A percentile compares a stretch with the other conserved stretches of the same genome.
These are phyloP conservation scores for Gephyroberyx darwinii DNA, from an alignment of 2,797 vertebrate species.

Conservation along the genomic window DNA sequence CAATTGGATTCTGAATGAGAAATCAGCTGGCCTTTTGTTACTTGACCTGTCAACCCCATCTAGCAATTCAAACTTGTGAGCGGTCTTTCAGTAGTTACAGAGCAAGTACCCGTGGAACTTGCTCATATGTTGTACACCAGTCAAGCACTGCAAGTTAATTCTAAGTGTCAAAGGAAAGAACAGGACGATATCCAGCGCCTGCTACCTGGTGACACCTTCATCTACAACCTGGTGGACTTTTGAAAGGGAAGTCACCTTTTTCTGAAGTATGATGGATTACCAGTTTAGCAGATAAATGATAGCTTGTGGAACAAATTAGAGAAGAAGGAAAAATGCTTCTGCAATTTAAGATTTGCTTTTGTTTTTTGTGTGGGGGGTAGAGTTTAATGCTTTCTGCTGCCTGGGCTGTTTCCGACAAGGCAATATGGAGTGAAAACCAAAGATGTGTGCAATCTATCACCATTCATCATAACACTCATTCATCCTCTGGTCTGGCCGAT, in stretches of 20 bases:
- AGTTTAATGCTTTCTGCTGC: conserved; percentile 48
- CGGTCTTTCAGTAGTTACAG: conserved; percentile 23
- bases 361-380: conserved; percentile 30
- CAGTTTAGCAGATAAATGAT: conserved; percentile 33
- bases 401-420: conserved; percentile 45
- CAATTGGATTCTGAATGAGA: conserved; percentile 51
- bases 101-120: neutral
- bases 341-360: conserved; percentile 7
- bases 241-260: conserved; percentile 5
- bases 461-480: conserved; percentile 51
- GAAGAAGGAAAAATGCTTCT: conserved; percentile 20
- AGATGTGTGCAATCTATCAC: conserved; percentile 40
- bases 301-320: conserved; percentile 37
- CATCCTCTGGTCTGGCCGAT: conserved; percentile 18
- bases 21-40: conserved; percentile 55
- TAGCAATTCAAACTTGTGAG: conserved; percentile 19
- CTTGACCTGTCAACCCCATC: conserved; percentile 37
- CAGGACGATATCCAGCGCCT: neutral
- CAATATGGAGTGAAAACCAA: conserved; percentile 37
- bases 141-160: no score
- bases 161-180: neutral
- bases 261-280: conserved; percentile 53
- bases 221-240: conserved; percentile 2
- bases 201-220: conserved; percentile 9
- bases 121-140: no score